A percentile compares a stretch with the other conserved stretches of the same genome.
Conservation (phyloP, 2,888 invertebrate genomes). For the Ctena decussata region DNA sequence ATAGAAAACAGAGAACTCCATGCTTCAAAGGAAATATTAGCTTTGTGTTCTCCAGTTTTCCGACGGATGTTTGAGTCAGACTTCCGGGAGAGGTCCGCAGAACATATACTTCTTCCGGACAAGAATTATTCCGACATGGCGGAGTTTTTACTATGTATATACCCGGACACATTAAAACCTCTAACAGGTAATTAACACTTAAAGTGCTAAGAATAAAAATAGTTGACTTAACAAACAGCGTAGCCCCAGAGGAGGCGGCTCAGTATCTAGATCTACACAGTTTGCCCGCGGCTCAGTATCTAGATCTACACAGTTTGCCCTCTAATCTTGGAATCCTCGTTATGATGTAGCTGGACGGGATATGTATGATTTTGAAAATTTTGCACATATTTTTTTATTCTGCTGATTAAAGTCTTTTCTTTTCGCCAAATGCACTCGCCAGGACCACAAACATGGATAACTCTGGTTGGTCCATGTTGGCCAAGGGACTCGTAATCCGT, state of each 20-base stretch:
- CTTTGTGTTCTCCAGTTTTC: slow-evolving; percentile 69
- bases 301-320: neutral
- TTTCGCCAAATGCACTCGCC: no score
- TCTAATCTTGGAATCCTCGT: neutral
- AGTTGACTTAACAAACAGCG: neutral
- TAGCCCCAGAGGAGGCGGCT: neutral
- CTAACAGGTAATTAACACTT: slow-evolving; percentile 38
- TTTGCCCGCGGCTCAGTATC: neutral
- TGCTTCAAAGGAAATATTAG: slow-evolving; percentile 60
- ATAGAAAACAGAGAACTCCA: slow-evolving; percentile 63
- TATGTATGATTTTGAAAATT: no score
- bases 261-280: neutral
- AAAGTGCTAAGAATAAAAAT: neutral
- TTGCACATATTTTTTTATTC: no score
- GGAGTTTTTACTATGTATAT: slow-evolving; percentile 67
- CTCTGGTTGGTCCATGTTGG: no score
- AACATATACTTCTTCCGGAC: slow-evolving; percentile 63
- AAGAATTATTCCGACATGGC: slow-evolving; percentile 63
- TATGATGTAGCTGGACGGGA: no score
- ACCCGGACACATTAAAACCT: slow-evolving; percentile 63
- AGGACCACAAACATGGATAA: no score
- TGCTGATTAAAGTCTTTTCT: no score
- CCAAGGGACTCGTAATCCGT: no score
- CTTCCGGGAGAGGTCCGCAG: slow-evolving; percentile 64
- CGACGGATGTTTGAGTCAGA: slow-evolving; percentile 67